Evolutionary conservation across 2,797 vertebrate genomes (phyloP).

Genomic region (Myotis vivesi): DNA sequence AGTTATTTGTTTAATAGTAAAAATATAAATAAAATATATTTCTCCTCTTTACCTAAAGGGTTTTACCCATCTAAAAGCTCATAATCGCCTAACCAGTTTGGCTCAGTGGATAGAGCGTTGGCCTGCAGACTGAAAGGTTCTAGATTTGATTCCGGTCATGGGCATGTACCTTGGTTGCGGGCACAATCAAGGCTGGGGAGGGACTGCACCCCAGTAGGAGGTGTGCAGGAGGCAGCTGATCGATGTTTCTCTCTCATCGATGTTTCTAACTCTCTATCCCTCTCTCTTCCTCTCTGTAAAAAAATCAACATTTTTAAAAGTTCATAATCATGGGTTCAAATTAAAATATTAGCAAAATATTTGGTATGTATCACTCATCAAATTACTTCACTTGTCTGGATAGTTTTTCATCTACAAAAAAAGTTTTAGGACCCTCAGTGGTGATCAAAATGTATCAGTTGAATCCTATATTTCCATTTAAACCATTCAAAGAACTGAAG

Average conservation of each 20-base stretch:
- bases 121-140: no score
- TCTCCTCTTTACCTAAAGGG: neutral
- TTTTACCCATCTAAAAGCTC: neutral
- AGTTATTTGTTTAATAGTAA: neutral
- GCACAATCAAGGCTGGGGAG: no score
- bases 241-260: no score
- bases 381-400: neutral
- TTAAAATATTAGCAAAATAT: neutral
- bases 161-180: no score
- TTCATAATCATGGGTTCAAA: neutral
- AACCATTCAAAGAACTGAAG: neutral
- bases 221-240: no score
- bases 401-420: neutral
- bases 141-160: no score
- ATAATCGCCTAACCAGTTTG: no score
- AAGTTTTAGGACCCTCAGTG: neutral
- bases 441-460: neutral
- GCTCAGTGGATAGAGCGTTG: no score
- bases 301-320: no score
- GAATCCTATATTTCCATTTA: neutral
- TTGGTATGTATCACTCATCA: neutral
- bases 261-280: no score
- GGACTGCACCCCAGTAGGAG: no score
- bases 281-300: no score
- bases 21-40: neutral